A percentile compares a stretch with the other conserved stretches of the same genome.
These are phyloP conservation scores for Callithrix jacchus DNA, from an alignment of 2,113 vertebrate species.

Conservation along the genomic window DNA sequence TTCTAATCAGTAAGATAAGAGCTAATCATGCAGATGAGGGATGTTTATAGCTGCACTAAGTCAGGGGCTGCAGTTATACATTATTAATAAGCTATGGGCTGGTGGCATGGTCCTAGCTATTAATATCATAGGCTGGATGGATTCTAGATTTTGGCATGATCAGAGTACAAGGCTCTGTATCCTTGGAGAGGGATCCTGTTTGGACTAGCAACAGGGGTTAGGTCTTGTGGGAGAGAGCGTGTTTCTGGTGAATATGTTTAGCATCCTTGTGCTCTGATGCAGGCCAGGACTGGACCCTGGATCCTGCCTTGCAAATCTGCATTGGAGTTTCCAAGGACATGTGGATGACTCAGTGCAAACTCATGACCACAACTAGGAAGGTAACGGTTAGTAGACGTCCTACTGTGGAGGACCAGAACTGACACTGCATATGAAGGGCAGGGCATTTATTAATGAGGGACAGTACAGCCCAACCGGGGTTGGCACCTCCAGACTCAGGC, in stretches of 20 bases:
- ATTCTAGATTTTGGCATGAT: neutral
- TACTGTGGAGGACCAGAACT: neutral
- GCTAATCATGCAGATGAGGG: conserved; percentile 73
- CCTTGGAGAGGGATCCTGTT: neutral
- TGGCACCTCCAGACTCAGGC: neutral
- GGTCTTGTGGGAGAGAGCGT: neutral
- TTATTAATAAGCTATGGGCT: conserved; percentile 58
- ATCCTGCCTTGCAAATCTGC: neutral
- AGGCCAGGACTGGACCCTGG: neutral
- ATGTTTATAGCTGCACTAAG: neutral
- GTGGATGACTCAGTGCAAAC: neutral
- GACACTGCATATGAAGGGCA: neutral
- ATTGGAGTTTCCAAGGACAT: neutral
- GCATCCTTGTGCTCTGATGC: neutral
- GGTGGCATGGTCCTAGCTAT: neutral
- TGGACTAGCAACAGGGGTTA: neutral
- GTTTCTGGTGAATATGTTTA: neutral
- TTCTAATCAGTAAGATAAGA: conserved; percentile 66
- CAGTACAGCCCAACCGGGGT: neutral
- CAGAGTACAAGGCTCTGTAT: neutral
- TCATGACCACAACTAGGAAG: neutral
- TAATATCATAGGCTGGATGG: conserved; percentile 9
- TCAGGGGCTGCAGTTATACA: neutral
- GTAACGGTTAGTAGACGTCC: neutral
- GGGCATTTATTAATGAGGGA: neutral